Evolutionary conservation across 2,797 vertebrate genomes (phyloP), one percentile per base, ranked within the genome.

Genomic region (Rhinophrynus dorsalis): DNA sequence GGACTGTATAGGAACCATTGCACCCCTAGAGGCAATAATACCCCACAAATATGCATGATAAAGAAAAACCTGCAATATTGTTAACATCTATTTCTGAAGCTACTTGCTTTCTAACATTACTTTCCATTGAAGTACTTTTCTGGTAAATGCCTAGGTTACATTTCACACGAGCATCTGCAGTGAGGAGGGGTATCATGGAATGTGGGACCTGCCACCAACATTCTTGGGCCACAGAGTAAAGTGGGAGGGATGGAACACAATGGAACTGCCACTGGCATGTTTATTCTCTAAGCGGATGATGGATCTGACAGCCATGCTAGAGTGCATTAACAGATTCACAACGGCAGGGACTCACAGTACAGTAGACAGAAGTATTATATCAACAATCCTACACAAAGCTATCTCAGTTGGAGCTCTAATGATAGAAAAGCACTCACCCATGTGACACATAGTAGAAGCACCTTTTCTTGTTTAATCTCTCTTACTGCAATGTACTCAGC

Each of bases 221-320:
- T 73, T 75, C 61, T 66, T 61, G 33, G 56, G 70, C 73, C 57
- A 61, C 57, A 51, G 47, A 55, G 52, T 42, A 68, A 57, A 72
- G 63, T 64, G 21, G 64, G 61, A 18, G 40, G 18, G 17, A 26
- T n/a, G n/a, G 13, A 45, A 42, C 47, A 74, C 68, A 73, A 73
- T 67, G 32, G 57, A 45, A 52, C 37, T 55, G 65, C 33, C 64
- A 56, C 38, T 15, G 20, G 23, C 47, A 29, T 66, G 50, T 67
- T 47, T 67, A 57, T 57, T 67, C 52, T 35, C 52, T 45, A 52
- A 35, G 21, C 58, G 54, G 67, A 62, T 40, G 75, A 68, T 67
- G 45, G 69, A 67, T 55, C 64, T 57, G 33, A 44, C 55, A 58
- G 74, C 55, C 65, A 47, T 35, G 42, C 66, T 42, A 29, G 50